Evolutionary conservation across 1,140 invertebrate species (phyloP).

Genomic region (Conopomorpha cramerella): DNA sequence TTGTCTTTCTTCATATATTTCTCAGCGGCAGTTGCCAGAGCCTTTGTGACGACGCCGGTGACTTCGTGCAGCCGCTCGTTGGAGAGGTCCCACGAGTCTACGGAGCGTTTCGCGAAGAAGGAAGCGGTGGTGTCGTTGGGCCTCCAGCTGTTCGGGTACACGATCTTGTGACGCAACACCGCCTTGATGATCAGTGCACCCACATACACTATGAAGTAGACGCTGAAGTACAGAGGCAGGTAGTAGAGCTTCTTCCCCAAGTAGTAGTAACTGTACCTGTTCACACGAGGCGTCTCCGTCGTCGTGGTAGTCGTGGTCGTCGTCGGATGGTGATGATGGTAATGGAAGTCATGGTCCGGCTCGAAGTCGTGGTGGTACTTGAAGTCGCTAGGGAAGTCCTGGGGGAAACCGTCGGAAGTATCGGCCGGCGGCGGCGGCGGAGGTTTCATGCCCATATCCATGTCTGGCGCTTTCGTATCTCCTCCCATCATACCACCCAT

Average conservation of each 20-base stretch:
- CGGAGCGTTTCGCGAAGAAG: conserved; percentile 43
- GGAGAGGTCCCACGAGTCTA: conserved; percentile 31
- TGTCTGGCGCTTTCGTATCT: conserved; percentile 22
- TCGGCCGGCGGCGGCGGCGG: conserved; percentile 19
- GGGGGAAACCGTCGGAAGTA: conserved; percentile 32
- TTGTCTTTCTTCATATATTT: conserved; percentile 29
- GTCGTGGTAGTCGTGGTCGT: conserved; percentile 58
- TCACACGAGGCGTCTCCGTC: conserved; percentile 69
- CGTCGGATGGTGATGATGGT: conserved; percentile 41
- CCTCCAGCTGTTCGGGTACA: conserved; percentile 52
- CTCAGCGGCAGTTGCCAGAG: conserved; percentile 35
- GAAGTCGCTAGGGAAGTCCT: conserved; percentile 50
- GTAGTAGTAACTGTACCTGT: conserved; percentile 80
- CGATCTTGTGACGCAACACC: conserved; percentile 74
- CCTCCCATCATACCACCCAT: conserved; percentile 13
- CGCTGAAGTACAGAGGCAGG: conserved; percentile 79
- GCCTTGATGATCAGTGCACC: conserved; percentile 78
- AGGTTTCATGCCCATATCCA: conserved; percentile 30
- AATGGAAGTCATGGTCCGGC: conserved; percentile 47
- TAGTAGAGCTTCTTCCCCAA: conserved; percentile 82
- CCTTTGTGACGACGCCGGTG: conserved; percentile 36
- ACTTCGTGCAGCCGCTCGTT: conserved; percentile 38
- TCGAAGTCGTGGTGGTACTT: conserved; percentile 54
- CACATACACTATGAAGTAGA: conserved; percentile 83
- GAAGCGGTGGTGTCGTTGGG: conserved; percentile 33